These are phyloP conservation scores for Sogatella furcifera DNA, from an alignment of 1,140 invertebrate species.

Conservation along the genomic window DNA sequence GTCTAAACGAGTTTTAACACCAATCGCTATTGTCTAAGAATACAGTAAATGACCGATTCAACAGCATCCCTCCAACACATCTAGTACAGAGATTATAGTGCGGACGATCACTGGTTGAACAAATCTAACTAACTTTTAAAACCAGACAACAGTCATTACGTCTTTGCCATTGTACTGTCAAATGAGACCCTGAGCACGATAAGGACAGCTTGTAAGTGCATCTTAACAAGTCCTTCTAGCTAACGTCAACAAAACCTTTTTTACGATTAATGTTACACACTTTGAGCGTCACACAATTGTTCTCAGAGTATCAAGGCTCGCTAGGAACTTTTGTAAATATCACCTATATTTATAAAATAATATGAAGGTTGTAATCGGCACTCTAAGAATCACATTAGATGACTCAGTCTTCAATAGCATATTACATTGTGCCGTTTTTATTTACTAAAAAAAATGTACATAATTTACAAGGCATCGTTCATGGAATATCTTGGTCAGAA, in stretches of 20 bases:
- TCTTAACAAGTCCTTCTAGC: background rate
- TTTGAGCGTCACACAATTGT: constrained; percentile 18
- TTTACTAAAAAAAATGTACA: constrained; percentile 1
- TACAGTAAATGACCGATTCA: too few species aligned
- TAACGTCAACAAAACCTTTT: background rate
- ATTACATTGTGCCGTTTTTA: constrained; percentile 11
- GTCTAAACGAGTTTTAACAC: too few species aligned
- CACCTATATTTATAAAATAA: constrained; percentile 21
- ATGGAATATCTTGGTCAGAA: constrained; percentile 3
- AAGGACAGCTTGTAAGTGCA: constrained; percentile 18
- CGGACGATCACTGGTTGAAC: too few species aligned
- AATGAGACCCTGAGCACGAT: constrained; percentile 18
- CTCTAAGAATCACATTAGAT: constrained; percentile 15
- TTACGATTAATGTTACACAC: constrained; percentile 5
- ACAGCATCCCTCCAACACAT: too few species aligned
- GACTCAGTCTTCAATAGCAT: constrained; percentile 13
- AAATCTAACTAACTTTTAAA: too few species aligned
- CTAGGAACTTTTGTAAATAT: constrained; percentile 26
- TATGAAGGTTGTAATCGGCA: constrained; percentile 15
- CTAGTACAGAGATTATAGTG: too few species aligned
- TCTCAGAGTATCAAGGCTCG: constrained; percentile 25
- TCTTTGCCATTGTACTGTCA: constrained; percentile 21
- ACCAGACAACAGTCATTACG: too few species aligned
- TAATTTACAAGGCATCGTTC: constrained; percentile 13
- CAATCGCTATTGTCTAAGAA: too few species aligned